Base-by-base conservation (phyloP, 2,888 invertebrate species). In the Lumbricus terrestris region DNA sequence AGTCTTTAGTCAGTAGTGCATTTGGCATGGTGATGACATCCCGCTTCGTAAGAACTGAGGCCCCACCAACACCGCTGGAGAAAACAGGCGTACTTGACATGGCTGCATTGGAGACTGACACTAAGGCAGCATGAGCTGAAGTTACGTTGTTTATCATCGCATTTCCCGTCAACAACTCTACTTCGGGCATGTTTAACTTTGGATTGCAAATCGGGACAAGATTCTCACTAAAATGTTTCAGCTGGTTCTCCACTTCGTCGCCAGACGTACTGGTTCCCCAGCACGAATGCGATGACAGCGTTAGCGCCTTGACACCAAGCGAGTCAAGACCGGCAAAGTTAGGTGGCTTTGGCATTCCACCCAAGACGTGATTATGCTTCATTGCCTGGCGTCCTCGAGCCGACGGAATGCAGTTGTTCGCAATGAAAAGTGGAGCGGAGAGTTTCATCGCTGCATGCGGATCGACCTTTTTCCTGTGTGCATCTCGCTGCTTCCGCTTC, bases 331-430 rank as follows among this genome's bases (percentile, higher is more conserved):
- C 35, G 34, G 85, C 85, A 85, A 35, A 35, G 35, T 35, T 35
- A 8, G 34, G 34, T 33, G 85, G 85, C n/a, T 29, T 69, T 11
- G 69, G 11, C 69, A 69, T 69, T 29, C 69, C 69, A 85, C 20
- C 35, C 33, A 85, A 33, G 37, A 35, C n/a, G 85, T 85, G 85
- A 85, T 85, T 85, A 37, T 85, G 85, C 85, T 35, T 34, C 85
- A 85, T 37, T 34, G 85, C 85, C 85, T 85, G 85, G 20, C 85
- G 85, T 85, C 85, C 85, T 35, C 85, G 85, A 15, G 85, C 85
- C 85, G 34, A 85, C 23, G 85, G 85, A 85, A 85, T 85, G 85
- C 85, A 85, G 85, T 85, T 85, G 85, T 37, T 85, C 8, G 85
- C 85, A 16, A 85, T 85, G 85, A 85, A 85, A 37, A 85, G 85